Conservation (phyloP, 2,797 vertebrate genomes). For the Cossypha dichroa region DNA sequence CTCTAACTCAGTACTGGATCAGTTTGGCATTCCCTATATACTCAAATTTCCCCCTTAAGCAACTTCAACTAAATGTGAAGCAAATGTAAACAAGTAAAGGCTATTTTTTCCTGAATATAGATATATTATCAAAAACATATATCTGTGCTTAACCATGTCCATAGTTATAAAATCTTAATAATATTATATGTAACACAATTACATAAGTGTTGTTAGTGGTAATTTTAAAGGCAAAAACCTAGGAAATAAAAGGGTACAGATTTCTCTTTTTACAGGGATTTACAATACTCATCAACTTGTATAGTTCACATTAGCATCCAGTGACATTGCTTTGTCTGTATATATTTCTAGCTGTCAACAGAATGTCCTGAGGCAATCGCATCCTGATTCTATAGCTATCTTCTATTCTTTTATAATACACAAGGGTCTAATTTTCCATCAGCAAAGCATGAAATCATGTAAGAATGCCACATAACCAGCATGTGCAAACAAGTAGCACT, state of each 20-base stretch:
- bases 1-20: neutral
- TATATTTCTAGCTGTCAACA: conserved; percentile 96
- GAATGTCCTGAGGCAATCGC: conserved; percentile 95
- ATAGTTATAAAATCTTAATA: conserved; percentile 61
- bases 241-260: conserved; percentile 62
- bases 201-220: neutral
- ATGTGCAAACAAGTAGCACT: conserved; percentile 85
- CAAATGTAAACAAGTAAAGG: neutral
- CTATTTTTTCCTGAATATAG: neutral
- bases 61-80: neutral
- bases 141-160: conserved; percentile 7
- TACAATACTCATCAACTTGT: conserved; percentile 85
- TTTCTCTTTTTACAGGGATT: conserved; percentile 83
- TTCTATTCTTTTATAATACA: conserved; percentile 90
- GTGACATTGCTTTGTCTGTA: conserved; percentile 92
- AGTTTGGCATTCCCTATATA: neutral
- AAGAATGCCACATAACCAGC: conserved; percentile 91
- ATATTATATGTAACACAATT: conserved; percentile 38
- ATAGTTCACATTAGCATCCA: conserved; percentile 95
- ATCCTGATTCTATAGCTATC: conserved; percentile 86
- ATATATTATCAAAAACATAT: neutral
- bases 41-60: neutral
- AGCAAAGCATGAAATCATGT: conserved; percentile 97
- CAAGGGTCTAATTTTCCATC: conserved; percentile 96
- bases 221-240: conserved; percentile 52